A percentile compares a stretch with the other conserved stretches of the same genome.
phyloP scores from a whole-genome alignment of 2,888 invertebrate species.

The Acronicta leporina region DNA sequence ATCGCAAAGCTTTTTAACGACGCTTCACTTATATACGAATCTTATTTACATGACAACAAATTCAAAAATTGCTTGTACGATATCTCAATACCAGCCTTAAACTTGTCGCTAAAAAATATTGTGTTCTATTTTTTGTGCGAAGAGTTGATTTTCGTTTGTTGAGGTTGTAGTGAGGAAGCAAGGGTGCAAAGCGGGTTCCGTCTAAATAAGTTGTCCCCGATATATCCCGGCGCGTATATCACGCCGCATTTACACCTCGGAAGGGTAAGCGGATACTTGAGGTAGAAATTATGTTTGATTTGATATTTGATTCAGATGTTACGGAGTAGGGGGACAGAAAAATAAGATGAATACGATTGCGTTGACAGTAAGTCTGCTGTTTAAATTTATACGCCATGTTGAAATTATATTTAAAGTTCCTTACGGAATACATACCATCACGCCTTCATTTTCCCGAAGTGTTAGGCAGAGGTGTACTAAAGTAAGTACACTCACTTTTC shows the following conservation, averaged over 20 bases:
- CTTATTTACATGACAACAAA: constrained; percentile 12
- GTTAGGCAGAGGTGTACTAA: too few relatives aligned
- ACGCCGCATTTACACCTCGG: constrained; percentile 80
- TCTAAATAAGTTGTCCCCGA: constrained; percentile 83
- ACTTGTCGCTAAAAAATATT: constrained; percentile 6
- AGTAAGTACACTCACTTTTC: too few relatives aligned
- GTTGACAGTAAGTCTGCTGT: not conserved
- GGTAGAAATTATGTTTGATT: constrained; percentile 20
- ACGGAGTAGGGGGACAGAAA: not conserved
- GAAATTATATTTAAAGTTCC: not conserved
- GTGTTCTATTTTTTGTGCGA: constrained; percentile 1
- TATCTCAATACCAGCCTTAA: constrained; percentile 37
- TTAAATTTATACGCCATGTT: too few relatives aligned
- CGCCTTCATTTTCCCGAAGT: too few relatives aligned
- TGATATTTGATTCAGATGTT: constrained; percentile 39
- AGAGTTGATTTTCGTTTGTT: constrained; percentile 49
- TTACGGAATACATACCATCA: too few relatives aligned
- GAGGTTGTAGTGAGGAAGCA: constrained; percentile 53
- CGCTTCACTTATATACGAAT: constrained; percentile 11
- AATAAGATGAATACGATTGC: not conserved
- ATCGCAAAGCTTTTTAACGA: constrained; percentile 40
- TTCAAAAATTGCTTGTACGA: constrained; percentile 58
- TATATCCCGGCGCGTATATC: constrained; percentile 80
- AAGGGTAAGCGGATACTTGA: constrained; percentile 64
- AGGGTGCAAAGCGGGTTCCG: constrained; percentile 64